Conservation (phyloP, 2,113 vertebrate genomes). For the Chitala chitala region DNA sequence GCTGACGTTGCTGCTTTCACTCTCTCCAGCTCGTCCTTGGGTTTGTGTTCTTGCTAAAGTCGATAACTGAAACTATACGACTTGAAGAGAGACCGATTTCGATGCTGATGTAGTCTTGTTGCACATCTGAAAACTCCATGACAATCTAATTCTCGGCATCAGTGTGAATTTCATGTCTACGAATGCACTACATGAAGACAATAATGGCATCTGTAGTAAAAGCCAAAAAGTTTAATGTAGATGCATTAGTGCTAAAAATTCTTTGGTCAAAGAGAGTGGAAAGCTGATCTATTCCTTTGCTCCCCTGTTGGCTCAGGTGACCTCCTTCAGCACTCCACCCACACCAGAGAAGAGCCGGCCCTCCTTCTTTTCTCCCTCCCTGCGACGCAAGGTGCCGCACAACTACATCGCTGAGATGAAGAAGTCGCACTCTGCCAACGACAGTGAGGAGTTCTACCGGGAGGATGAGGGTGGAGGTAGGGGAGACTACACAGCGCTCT, state of each 20-base stretch:
- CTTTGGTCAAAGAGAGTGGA: no score
- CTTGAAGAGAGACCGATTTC: no score
- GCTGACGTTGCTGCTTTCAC: neutral
- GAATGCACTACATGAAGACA: no score
- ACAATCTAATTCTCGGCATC: no score
- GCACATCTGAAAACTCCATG: no score
- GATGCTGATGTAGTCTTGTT: no score
- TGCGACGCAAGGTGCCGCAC: conserved; percentile 84
- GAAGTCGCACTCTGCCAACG: conserved; percentile 95
- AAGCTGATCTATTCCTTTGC: no score
- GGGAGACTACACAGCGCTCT: neutral
- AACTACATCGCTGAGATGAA: conserved; percentile 90
- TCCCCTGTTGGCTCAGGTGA: conserved; percentile 66
- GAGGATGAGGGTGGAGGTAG: conserved; percentile 79
- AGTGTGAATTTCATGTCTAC: no score
- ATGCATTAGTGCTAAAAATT: no score
- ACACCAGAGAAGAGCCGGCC: conserved; percentile 91
- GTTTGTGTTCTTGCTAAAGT: neutral
- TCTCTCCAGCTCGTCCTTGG: neutral
- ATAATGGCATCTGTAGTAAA: no score
- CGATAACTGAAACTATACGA: no score
- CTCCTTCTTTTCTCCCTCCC: conserved; percentile 92
- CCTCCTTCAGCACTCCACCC: conserved; percentile 93
- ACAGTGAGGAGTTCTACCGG: conserved; percentile 96
- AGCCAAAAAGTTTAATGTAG: no score